Evolutionary conservation across 2,797 vertebrate species (phyloP).

Genomic region (Microctenopoma steveboyesi): DNA sequence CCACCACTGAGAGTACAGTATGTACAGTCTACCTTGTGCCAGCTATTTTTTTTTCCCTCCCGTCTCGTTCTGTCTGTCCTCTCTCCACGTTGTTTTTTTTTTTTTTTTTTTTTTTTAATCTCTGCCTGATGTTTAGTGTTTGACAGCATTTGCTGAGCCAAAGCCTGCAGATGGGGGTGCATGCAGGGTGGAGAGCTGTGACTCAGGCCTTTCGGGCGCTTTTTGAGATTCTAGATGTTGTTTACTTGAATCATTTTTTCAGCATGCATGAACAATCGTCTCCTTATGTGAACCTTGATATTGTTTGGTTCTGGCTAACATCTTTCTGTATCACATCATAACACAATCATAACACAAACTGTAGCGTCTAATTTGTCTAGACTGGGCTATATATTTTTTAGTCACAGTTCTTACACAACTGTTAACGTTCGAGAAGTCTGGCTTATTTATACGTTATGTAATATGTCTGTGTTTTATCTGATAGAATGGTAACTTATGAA

Average conservation of each 20-base stretch:
- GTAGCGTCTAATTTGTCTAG: background rate
- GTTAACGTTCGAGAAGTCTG: background rate
- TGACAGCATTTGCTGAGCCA: constrained; percentile 67
- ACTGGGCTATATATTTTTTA: background rate
- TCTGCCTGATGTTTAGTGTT: constrained; percentile 80
- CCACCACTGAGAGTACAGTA: constrained; percentile 97
- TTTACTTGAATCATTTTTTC: constrained; percentile 10
- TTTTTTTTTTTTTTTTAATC: constrained; percentile 59
- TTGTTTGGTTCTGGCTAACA: background rate
- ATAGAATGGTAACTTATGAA: background rate
- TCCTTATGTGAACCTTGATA: background rate
- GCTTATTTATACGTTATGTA: background rate
- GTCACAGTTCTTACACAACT: background rate
- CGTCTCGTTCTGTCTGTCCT: constrained; percentile 61
- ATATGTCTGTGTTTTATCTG: too few relatives aligned
- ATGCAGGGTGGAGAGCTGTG: constrained; percentile 33
- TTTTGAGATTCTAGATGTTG: constrained; percentile 27
- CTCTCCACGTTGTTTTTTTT: constrained; percentile 50
- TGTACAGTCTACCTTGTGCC: constrained; percentile 94
- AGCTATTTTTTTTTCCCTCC: constrained; percentile 82
- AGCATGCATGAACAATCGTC: background rate
- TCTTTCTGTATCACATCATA: background rate
- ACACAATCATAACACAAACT: background rate
- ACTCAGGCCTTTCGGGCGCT: constrained; percentile 49
- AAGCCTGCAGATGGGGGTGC: constrained; percentile 51